phyloP scores from a whole-genome alignment of 23 tunicate species.

The Aplidium turbinatum region DNA sequence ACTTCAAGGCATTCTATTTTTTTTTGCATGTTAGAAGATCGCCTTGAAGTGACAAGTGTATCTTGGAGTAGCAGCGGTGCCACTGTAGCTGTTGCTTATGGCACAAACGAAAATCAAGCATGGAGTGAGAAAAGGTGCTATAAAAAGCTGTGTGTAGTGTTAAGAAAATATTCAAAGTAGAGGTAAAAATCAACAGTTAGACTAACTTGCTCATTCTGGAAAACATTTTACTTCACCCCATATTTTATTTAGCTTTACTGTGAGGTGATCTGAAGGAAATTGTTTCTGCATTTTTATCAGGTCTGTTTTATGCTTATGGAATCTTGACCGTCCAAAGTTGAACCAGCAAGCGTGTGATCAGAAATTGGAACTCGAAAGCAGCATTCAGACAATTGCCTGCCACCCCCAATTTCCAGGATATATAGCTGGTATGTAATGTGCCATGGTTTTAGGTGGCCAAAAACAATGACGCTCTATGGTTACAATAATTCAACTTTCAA shows the following conservation, averaged over 20 bases:
- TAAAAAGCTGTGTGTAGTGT: too few relatives aligned
- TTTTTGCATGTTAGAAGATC: too few relatives aligned
- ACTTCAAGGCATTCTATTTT: neutral
- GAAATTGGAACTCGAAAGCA: conserved; percentile 81
- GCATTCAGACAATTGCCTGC: conserved; percentile 64
- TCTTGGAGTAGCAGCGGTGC: conserved; percentile 90
- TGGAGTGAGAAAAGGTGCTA: conserved; percentile 72
- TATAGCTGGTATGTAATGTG: conserved; percentile 73
- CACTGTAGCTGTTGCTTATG: conserved; percentile 77
- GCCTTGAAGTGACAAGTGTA: conserved; percentile 65
- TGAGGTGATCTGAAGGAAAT: too few relatives aligned
- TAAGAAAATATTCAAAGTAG: too few relatives aligned
- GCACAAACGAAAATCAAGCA: conserved; percentile 72
- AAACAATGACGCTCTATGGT: too few relatives aligned
- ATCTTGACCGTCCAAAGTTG: conserved; percentile 73
- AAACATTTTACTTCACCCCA: too few relatives aligned
- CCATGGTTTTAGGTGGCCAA: too few relatives aligned
- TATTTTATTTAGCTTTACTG: too few relatives aligned
- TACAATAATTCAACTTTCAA: too few relatives aligned
- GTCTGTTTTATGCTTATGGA: conserved; percentile 78
- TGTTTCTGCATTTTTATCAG: too few relatives aligned
- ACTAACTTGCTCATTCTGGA: too few relatives aligned
- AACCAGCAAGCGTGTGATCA: conserved; percentile 64
- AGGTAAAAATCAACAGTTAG: too few relatives aligned
- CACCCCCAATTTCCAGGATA: conserved; percentile 65